Percentiles rank a stretch among this genome's conserved stretches.
These are phyloP conservation scores for Acipenser ruthenus DNA, from an alignment of 2,797 vertebrate genomes.

Conservation along the genomic window DNA sequence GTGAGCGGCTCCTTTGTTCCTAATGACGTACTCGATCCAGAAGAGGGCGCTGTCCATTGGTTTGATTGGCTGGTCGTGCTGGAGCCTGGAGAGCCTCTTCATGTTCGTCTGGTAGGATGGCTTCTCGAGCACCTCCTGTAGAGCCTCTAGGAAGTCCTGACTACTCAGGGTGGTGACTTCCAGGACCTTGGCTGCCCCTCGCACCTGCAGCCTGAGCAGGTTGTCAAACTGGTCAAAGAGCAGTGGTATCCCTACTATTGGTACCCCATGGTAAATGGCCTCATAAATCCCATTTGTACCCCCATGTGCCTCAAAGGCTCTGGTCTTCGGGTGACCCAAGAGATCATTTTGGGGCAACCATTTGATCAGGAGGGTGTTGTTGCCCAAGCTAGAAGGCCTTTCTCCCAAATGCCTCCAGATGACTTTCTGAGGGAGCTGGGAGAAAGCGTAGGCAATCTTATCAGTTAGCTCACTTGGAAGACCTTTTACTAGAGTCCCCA, in stretches of 20 bases:
- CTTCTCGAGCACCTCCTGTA: slow-evolving; percentile 10
- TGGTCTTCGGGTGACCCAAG: slow-evolving; percentile 15
- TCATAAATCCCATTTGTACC: slow-evolving; percentile 13
- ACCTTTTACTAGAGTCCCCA: slow-evolving; percentile 6
- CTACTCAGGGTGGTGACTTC: slow-evolving; percentile 6
- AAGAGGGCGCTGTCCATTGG: slow-evolving; percentile 13
- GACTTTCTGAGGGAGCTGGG: slow-evolving; percentile 17
- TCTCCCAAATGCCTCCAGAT: slow-evolving; percentile 13
- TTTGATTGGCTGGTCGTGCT: slow-evolving; percentile 8
- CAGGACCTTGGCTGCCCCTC: slow-evolving; percentile 14
- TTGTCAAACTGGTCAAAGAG: slow-evolving; percentile 17
- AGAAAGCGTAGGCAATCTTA: slow-evolving; percentile 10
- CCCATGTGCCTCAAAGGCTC: slow-evolving; percentile 11
- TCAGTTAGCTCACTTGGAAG: slow-evolving; percentile 13
- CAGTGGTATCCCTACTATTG: slow-evolving; percentile 19
- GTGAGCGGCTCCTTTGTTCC: slow-evolving; percentile 17
- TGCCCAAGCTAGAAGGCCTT: slow-evolving; percentile 7
- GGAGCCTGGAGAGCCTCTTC: slow-evolving; percentile 14
- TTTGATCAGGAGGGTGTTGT: slow-evolving; percentile 15
- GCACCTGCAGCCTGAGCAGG: slow-evolving; percentile 1
- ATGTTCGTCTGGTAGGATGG: slow-evolving; percentile 16
- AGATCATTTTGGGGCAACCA: slow-evolving; percentile 22
- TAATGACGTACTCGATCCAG: slow-evolving; percentile 17
- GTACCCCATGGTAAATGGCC: slow-evolving; percentile 18
- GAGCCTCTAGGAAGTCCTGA: slow-evolving; percentile 4